Conservation (phyloP, 2,797 vertebrate species). For the Xenentodon cancila region DNA sequence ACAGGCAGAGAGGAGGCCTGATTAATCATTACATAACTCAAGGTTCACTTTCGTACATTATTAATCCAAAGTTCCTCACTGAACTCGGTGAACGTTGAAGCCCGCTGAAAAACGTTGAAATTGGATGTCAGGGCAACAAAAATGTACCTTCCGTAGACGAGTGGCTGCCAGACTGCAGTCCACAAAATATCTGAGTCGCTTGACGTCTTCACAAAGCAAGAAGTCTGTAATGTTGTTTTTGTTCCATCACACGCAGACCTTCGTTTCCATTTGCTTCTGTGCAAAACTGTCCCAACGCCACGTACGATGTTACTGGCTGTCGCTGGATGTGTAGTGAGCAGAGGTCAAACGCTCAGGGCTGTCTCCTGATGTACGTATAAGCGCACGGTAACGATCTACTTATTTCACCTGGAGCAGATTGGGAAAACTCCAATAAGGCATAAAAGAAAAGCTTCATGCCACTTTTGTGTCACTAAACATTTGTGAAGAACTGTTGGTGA, state of each 20-base stretch:
- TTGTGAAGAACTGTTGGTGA: no score
- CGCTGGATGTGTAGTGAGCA: no score
- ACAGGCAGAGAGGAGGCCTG: background rate
- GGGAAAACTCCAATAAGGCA: no score
- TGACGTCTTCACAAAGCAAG: background rate
- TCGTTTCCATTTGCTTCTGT: no score
- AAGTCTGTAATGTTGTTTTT: slow-evolving; percentile 6
- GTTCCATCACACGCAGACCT: background rate
- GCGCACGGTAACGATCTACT: no score
- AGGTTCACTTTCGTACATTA: slow-evolving; percentile 11
- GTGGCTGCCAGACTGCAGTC: background rate
- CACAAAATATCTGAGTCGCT: background rate
- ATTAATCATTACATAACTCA: slow-evolving; percentile 13
- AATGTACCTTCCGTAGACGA: slow-evolving; percentile 10
- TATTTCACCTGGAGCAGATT: no score
- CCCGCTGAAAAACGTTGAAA: slow-evolving; percentile 16
- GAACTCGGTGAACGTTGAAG: slow-evolving; percentile 11
- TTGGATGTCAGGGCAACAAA: slow-evolving; percentile 29
- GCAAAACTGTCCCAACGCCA: no score
- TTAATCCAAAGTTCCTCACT: slow-evolving; percentile 6
- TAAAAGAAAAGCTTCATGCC: background rate
- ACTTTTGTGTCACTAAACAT: background rate
- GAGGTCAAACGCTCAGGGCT: no score
- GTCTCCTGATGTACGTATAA: no score
- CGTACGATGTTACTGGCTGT: no score